A percentile compares a stretch with the other conserved stretches of the same genome.
Conservation (phyloP, 2,888 invertebrate species). For the Catocala nupta region DNA sequence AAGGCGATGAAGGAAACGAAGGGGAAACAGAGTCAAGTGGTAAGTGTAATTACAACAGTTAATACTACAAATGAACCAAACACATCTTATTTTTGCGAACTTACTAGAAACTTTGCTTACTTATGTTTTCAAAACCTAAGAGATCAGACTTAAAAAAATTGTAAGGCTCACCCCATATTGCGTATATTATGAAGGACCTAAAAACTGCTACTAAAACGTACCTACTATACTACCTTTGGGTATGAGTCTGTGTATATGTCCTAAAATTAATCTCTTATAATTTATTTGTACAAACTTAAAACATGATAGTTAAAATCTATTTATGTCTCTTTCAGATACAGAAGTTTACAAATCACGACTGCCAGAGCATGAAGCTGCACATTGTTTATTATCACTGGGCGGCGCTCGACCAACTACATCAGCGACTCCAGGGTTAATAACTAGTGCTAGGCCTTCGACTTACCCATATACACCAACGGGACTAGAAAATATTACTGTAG, state of each 20-base stretch:
- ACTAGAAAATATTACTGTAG: constrained; percentile 63
- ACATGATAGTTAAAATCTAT: background rate
- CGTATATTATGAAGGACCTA: too few species aligned
- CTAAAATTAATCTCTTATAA: too few species aligned
- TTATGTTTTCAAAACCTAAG: too few species aligned
- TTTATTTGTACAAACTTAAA: too few species aligned
- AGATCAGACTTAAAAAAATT: too few species aligned
- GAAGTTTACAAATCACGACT: constrained; percentile 91
- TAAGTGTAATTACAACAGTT: constrained; percentile 66
- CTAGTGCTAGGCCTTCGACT: constrained; percentile 89
- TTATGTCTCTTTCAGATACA: constrained; percentile 77
- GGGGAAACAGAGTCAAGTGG: constrained; percentile 90
- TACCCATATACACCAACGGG: constrained; percentile 89
- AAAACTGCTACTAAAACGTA: too few species aligned
- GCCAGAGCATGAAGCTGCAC: constrained; percentile 95
- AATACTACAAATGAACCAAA: background rate
- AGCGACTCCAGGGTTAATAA: constrained; percentile 85
- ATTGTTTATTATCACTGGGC: constrained; percentile 92
- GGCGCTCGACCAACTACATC: constrained; percentile 86
- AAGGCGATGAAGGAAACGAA: constrained; percentile 88
- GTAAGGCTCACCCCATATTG: too few species aligned
- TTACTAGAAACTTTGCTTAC: too few species aligned
- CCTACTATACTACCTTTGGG: too few species aligned
- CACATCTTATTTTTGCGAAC: background rate
- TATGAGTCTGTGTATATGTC: too few species aligned